A percentile compares a stretch with the other conserved stretches of the same genome.
These are phyloP conservation scores for Zaprionus tsacasi DNA, from an alignment of 1,140 invertebrate genomes.

Conservation along the genomic window DNA sequence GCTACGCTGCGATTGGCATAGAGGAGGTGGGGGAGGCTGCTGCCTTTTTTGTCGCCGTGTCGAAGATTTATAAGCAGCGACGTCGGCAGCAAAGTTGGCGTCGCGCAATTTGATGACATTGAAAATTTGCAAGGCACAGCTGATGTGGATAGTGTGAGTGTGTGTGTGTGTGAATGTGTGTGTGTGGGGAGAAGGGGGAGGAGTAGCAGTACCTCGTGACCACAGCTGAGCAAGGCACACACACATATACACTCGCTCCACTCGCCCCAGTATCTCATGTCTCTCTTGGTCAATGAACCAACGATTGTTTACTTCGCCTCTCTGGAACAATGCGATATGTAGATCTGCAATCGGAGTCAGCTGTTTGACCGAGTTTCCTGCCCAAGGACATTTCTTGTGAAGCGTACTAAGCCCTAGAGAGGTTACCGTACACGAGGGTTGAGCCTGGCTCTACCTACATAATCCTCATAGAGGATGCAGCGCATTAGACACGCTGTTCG, in stretches of 20 bases:
- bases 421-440: slow-evolving; percentile 11
- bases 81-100: slow-evolving; percentile 63
- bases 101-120: slow-evolving; percentile 79
- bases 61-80: slow-evolving; percentile 78
- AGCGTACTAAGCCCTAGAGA: slow-evolving; percentile 19
- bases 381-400: slow-evolving; percentile 31
- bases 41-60: slow-evolving; percentile 51
- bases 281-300: slow-evolving; percentile 77
- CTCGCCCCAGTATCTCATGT: slow-evolving; percentile 14
- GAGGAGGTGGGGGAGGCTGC: slow-evolving; percentile 7
- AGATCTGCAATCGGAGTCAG: slow-evolving; percentile 48
- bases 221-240: slow-evolving; percentile 24
- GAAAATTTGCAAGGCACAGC: slow-evolving; percentile 77
- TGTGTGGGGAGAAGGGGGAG: not conserved
- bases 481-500: slow-evolving; percentile 60
- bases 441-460: slow-evolving; percentile 48
- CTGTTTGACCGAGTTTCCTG: slow-evolving; percentile 48
- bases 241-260: slow-evolving; percentile 20
- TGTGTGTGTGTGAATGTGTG: not conserved
- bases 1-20: too few species aligned
- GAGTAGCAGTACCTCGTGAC: not conserved
- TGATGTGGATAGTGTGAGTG: slow-evolving; percentile 18
- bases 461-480: slow-evolving; percentile 71
- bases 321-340: slow-evolving; percentile 29
- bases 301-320: slow-evolving; percentile 36